Evolutionary conservation across 2,797 vertebrate species (phyloP).

Genomic region (Falco columbarius): DNA sequence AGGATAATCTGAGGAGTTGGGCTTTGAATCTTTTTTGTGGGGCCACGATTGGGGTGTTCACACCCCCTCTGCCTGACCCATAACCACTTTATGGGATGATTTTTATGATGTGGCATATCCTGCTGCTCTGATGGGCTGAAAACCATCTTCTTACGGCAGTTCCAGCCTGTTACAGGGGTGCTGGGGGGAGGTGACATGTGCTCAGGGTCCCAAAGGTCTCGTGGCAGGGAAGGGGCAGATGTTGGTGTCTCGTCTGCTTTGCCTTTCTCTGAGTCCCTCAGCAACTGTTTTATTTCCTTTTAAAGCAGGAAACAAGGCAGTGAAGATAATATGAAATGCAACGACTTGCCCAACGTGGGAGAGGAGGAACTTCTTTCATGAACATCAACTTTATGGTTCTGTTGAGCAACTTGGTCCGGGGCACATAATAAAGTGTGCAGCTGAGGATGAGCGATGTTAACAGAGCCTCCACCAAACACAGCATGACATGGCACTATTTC

Average conservation of each 20-base stretch:
- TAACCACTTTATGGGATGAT: not conserved
- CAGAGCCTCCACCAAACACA: constrained; percentile 48
- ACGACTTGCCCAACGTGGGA: constrained; percentile 85
- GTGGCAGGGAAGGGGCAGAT: not conserved
- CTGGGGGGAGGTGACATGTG: not conserved
- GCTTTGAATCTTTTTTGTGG: not conserved
- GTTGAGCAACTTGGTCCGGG: not conserved
- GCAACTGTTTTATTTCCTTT: constrained; percentile 29
- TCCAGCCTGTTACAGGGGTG: not conserved
- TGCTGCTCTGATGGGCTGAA: not conserved
- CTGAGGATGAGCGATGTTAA: not conserved
- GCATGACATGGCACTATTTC: constrained; percentile 59
- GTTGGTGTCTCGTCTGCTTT: not conserved
- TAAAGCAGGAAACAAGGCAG: constrained; percentile 90
- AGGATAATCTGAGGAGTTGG: not conserved
- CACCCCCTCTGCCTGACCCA: not conserved
- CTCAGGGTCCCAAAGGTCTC: not conserved
- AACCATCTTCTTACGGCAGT: not conserved
- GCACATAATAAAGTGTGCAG: not conserved
- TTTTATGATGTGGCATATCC: not conserved
- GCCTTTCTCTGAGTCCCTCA: not conserved
- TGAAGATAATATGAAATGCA: constrained; percentile 83
- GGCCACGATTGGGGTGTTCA: not conserved
- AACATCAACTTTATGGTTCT: constrained; percentile 24
- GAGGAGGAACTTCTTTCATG: constrained; percentile 91